Conservation (phyloP, 1,140 invertebrate species). For the Hyphantria cunea region DNA sequence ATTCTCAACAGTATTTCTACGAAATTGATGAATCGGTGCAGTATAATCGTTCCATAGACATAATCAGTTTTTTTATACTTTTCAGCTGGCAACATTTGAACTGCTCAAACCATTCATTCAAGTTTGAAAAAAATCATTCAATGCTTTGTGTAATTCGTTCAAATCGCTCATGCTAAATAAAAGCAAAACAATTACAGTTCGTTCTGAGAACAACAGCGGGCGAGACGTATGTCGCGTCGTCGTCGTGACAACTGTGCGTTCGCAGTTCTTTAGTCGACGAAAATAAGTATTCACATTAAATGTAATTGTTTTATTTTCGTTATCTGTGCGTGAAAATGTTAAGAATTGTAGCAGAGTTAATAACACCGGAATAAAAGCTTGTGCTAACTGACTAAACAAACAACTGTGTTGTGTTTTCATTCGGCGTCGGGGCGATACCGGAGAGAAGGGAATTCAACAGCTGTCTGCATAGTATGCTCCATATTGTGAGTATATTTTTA, state of each 20-base stretch:
- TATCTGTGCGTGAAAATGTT: slow-evolving; percentile 34
- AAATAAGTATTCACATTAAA: slow-evolving; percentile 19
- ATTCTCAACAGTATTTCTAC: too few species aligned
- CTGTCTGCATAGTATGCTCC: slow-evolving; percentile 75
- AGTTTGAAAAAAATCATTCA: not conserved
- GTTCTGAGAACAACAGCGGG: slow-evolving; percentile 48
- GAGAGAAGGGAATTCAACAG: slow-evolving; percentile 60
- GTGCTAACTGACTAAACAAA: slow-evolving; percentile 46
- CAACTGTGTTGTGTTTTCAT: slow-evolving; percentile 66
- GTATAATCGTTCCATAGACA: too few species aligned
- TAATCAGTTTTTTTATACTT: not conserved
- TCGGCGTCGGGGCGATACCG: slow-evolving; percentile 55
- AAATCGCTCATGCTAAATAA: not conserved
- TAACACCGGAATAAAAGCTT: slow-evolving; percentile 8
- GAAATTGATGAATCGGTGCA: too few species aligned
- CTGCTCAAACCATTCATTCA: not conserved
- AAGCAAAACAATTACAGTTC: slow-evolving; percentile 15
- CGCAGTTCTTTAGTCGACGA: slow-evolving; percentile 55
- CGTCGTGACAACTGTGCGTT: slow-evolving; percentile 73
- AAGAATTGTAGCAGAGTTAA: slow-evolving; percentile 28
- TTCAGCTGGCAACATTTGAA: not conserved
- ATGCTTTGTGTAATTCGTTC: slow-evolving; percentile 12
- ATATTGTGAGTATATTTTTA: slow-evolving; percentile 65
- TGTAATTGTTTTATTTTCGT: slow-evolving; percentile 23
- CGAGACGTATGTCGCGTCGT: slow-evolving; percentile 68